Evolutionary conservation across 2,797 vertebrate genomes (phyloP), one percentile per base, ranked within the genome.

Genomic region (Cynopterus sphinx): DNA sequence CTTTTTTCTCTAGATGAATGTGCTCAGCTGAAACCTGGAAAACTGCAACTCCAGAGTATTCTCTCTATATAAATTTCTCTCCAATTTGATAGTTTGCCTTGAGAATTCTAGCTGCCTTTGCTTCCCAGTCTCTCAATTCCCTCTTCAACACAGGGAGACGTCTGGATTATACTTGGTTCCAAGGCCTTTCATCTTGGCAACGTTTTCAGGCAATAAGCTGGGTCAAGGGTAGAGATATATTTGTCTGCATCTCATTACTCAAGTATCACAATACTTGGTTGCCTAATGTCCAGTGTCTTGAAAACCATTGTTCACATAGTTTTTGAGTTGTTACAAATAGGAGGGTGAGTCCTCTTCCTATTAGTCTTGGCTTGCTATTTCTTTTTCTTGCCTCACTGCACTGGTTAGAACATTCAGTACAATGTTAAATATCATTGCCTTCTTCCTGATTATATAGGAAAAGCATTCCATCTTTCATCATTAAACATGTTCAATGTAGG

Each of bases 341-440:
- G 22, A 87, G 65, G 21, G 57, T 74, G 82, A 75, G 83, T 70
- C 28, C 70, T 63, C 70, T 77, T 83, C 63, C 53, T 51, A 68
- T 39, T 63, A 63, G 31, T 65, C 43, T 65, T 88, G 51, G 78
- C 71, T 63, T 17, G 51, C 19, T 21, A 55, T 21, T 55, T 53
- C 15, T 91, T 75, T 92, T 84, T 59, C 78, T 41, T 78, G 90
- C 24, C 61, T 95, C 36, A 71, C 31, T 78, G 53, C 78, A 53
- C 43, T 84, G 46, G 68, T 75, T 55, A 88, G 85, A 92, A 68
- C 59, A 82, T 43, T 87, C 93, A 46, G 89, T 57, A 70, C 28
- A 36, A 63, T 31, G 36, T 10, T 82, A 67, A 65, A 88, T 39
- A 36, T 67, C 57, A 59, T 1, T 39, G 57, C 82, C 57, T 87